phyloP scores from a whole-genome alignment of 2,797 vertebrate species.

The Micropoecilia bifurca region DNA sequence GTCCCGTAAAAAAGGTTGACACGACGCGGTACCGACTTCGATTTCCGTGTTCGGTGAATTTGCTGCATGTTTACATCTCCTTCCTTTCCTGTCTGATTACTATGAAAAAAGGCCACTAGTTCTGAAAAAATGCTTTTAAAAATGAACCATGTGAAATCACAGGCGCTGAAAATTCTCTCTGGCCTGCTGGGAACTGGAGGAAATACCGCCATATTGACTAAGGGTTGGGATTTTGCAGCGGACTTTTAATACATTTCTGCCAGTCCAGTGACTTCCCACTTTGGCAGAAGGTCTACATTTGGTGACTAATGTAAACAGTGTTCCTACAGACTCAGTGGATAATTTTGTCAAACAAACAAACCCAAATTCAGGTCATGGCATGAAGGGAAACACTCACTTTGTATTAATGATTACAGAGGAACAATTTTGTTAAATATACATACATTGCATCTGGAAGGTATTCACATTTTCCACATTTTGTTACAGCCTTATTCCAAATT shows the following conservation, averaged over 20 bases:
- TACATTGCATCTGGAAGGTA: not conserved
- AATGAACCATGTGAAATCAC: not conserved
- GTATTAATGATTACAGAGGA: not conserved
- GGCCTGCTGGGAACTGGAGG: not conserved
- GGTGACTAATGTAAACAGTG: conserved; percentile 51
- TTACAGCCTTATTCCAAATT: not conserved
- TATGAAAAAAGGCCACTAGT: too few species aligned
- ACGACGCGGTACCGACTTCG: too few species aligned
- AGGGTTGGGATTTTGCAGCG: not conserved
- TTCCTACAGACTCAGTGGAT: conserved; percentile 17
- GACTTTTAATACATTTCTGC: conserved; percentile 9
- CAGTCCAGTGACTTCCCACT: not conserved
- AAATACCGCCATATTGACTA: not conserved
- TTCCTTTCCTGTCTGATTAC: too few species aligned
- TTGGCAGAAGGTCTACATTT: conserved; percentile 7
- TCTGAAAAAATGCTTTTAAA: not conserved
- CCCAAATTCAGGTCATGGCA: conserved; percentile 14
- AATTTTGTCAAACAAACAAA: conserved; percentile 11
- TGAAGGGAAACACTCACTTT: not conserved
- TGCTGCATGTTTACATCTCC: too few species aligned
- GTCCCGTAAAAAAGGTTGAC: too few species aligned
- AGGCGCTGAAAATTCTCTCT: too few species aligned
- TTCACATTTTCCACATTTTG: not conserved
- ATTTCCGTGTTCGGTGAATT: too few species aligned
- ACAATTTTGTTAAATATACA: not conserved